Evolutionary conservation across 2,888 invertebrate genomes (phyloP).

Genomic region (Aelia acuminata): DNA sequence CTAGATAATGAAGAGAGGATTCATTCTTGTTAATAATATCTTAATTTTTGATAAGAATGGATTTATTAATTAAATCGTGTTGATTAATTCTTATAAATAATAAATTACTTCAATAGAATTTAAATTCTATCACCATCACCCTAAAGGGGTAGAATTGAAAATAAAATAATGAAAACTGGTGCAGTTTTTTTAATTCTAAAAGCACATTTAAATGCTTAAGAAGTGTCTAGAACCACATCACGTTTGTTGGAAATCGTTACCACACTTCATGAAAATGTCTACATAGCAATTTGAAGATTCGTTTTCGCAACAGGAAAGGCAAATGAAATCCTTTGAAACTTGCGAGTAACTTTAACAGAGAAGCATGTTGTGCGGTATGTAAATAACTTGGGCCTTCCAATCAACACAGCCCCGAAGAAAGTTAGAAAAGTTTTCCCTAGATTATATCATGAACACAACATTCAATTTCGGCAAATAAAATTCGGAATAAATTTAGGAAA

Average conservation of each 20-base stretch:
- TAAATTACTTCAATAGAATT: too few relatives aligned
- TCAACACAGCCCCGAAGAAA: slow-evolving; percentile 9
- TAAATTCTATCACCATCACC: too few relatives aligned
- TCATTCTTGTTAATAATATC: too few relatives aligned
- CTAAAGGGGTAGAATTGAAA: too few relatives aligned
- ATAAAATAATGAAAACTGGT: too few relatives aligned
- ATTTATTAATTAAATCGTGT: too few relatives aligned
- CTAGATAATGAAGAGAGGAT: too few relatives aligned
- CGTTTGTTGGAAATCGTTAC: slow-evolving; percentile 2
- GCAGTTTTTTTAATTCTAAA: background rate
- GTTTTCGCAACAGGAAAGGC: slow-evolving; percentile 12
- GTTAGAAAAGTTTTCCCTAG: slow-evolving; percentile 30
- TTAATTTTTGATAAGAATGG: too few relatives aligned
- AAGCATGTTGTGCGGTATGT: slow-evolving; percentile 45
- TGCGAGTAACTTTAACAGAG: slow-evolving; percentile 28
- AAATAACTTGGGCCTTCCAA: slow-evolving; percentile 41
- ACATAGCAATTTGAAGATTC: slow-evolving; percentile 36
- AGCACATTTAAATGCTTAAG: background rate
- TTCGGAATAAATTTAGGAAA: slow-evolving; percentile 14
- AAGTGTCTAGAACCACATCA: background rate
- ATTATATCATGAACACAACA: slow-evolving; percentile 48
- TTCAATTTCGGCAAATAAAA: slow-evolving; percentile 22
- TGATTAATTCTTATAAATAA: too few relatives aligned
- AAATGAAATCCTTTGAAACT: slow-evolving; percentile 37
- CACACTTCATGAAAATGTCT: background rate